Evolutionary conservation across 2,888 invertebrate species (phyloP), one percentile per base, ranked within the genome.

Genomic region (Apamea sordens): DNA sequence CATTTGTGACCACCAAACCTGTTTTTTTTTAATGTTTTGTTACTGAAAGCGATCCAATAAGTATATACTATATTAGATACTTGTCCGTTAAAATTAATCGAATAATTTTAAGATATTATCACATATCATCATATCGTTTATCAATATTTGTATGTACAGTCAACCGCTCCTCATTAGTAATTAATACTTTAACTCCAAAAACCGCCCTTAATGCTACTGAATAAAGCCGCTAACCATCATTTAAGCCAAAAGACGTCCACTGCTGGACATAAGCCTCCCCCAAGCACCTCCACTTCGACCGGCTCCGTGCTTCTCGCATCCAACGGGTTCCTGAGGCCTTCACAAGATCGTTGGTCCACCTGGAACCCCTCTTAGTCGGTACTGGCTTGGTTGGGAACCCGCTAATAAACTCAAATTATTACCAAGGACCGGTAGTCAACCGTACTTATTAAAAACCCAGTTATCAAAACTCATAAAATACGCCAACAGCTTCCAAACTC

Each of bases 401-500:
- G 11, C 47, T 41, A 18, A 18, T 6, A 41, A 68, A 44, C 6
- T 44, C 6, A 68, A 68, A 68, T 44, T 21, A 11, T 21, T 28
- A 44, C 21, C 7, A 44, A 28, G 44, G 10, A 32, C 24, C 2
- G 50, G 5, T 15, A 13, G 7, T 28, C 15, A 15, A 6, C 4
- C 15, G 11, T 18, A 47, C 21, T n/a, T 21, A 21, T 32, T 13
- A 32, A 11, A 28, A 79, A 47, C 36, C 11, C 44, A n/a, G 41
- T 47, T 24, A 50, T 6, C 18, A 56, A 69, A 69, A 76, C n/a
- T 59, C 56, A 59, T 76, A 68, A 76, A 80, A 44, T 77, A 41
- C 41, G 50, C 2, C 1, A 18, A 28, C 11, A 28, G 21, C 61
- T 28, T 24, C 44, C 8, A 65, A 82, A 81, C 53, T 84, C 84